Conservation (phyloP, 35 echinoderm and acorn worm genomes). For the Strongylocentrotus purpuratus region DNA sequence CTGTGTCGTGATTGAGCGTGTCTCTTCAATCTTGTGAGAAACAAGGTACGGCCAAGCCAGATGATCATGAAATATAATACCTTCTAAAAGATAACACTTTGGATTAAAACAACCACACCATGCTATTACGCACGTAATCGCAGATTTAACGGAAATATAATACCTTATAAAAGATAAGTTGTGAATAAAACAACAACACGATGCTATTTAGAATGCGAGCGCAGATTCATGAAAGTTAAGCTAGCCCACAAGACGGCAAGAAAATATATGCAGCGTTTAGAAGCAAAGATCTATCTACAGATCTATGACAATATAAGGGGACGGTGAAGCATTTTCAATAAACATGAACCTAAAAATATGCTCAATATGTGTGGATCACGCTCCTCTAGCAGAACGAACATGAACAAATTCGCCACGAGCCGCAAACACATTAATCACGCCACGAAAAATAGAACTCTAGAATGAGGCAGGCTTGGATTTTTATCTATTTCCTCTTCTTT, state of each 20-base stretch:
- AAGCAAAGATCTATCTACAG: background rate
- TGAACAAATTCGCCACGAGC: background rate
- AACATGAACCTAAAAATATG: background rate
- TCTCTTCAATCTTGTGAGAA: background rate
- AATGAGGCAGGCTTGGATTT: background rate
- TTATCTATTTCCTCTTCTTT: background rate
- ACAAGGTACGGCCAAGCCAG: background rate
- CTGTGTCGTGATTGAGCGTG: background rate
- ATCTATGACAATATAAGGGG: background rate
- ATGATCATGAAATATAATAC: background rate
- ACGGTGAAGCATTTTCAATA: background rate
- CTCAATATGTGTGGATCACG: background rate
- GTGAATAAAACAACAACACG: background rate
- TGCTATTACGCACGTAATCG: background rate
- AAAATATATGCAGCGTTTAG: background rate
- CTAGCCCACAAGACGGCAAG: background rate
- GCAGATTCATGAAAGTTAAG: background rate
- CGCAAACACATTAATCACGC: slow-evolving; percentile 10
- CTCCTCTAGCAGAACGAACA: background rate
- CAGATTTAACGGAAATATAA: background rate
- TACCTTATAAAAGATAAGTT: background rate
- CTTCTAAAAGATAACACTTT: background rate
- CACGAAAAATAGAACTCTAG: background rate
- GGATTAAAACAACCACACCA: background rate
- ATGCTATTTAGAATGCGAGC: background rate